Conservation (phyloP, 1,140 invertebrate species). For the Hesperophylax magnus region DNA sequence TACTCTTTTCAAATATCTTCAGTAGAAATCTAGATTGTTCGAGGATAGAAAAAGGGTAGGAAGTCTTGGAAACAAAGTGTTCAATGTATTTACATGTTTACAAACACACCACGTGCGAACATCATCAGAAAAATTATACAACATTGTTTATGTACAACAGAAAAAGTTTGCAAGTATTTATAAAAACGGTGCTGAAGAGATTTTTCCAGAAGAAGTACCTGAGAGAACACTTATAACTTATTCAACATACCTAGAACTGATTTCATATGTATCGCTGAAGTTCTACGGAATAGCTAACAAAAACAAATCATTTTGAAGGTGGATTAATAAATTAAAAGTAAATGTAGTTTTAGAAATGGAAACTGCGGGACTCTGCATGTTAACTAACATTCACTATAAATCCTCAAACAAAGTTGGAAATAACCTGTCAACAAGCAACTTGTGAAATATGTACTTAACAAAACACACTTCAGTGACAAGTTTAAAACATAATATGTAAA, state of each 20-base stretch:
- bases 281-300: not conserved
- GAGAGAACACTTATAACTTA: not conserved
- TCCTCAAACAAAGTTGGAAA: too few relatives aligned
- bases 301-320: not conserved
- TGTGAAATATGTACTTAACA: too few relatives aligned
- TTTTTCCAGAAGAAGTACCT: constrained; percentile 1
- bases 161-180: constrained; percentile 24
- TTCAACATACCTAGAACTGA: constrained; percentile 26
- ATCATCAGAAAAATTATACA: not conserved
- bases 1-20: not conserved
- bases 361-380: not conserved
- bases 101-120: not conserved
- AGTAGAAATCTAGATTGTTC: not conserved
- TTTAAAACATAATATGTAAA: too few relatives aligned
- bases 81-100: constrained; percentile 2
- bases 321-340: not conserved
- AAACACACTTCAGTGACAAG: too few relatives aligned
- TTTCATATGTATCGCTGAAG: not conserved
- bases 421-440: too few relatives aligned
- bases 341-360: constrained; percentile 3
- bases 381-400: too few relatives aligned
- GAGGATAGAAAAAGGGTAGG: not conserved
- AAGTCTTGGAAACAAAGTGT: not conserved
- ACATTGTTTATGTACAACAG: constrained; percentile 5
- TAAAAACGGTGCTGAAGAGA: not conserved